Percentiles rank a stretch among this genome's conserved stretches.
phyloP scores from a whole-genome alignment of 23 tunicate genomes.

The Oikopleura dioica region DNA sequence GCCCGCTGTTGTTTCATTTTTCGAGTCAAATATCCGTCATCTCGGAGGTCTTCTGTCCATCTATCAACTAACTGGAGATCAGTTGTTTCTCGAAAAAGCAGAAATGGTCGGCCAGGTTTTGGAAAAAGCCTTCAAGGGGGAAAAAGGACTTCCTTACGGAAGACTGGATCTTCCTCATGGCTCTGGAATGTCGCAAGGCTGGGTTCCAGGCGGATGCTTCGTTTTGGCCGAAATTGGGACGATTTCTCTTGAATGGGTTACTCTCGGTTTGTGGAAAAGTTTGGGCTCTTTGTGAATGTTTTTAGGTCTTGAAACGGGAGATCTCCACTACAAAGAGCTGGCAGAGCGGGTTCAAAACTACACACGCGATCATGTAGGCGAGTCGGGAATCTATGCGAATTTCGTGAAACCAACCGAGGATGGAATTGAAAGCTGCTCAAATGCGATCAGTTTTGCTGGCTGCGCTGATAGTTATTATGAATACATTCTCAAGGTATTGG shows the following conservation, averaged over 20 bases:
- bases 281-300: too few relatives aligned
- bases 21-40: slow-evolving; percentile 83
- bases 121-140: slow-evolving; percentile 45
- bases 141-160: slow-evolving; percentile 69
- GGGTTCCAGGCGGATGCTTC: slow-evolving; percentile 73
- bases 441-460: slow-evolving; percentile 23
- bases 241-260: slow-evolving; percentile 52
- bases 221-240: slow-evolving; percentile 79
- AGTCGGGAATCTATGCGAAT: too few relatives aligned
- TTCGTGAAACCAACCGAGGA: too few relatives aligned
- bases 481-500: slow-evolving; percentile 60
- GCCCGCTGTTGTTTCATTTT: slow-evolving; percentile 56
- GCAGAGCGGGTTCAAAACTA: too few relatives aligned
- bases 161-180: slow-evolving; percentile 24
- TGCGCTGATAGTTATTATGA: slow-evolving; percentile 95
- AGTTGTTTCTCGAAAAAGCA: slow-evolving; percentile 39
- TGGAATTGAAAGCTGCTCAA: neutral
- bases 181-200: too few relatives aligned
- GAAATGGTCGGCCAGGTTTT: slow-evolving; percentile 30
- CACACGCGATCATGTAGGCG: too few relatives aligned
- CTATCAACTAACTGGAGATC: slow-evolving; percentile 46
- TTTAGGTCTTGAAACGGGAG: slow-evolving; percentile 68
- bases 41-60: slow-evolving; percentile 80
- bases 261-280: slow-evolving; percentile 71
- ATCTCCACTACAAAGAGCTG: too few relatives aligned